Base-by-base conservation (phyloP, 2,888 invertebrate species). In the Terebella lapidaria region DNA sequence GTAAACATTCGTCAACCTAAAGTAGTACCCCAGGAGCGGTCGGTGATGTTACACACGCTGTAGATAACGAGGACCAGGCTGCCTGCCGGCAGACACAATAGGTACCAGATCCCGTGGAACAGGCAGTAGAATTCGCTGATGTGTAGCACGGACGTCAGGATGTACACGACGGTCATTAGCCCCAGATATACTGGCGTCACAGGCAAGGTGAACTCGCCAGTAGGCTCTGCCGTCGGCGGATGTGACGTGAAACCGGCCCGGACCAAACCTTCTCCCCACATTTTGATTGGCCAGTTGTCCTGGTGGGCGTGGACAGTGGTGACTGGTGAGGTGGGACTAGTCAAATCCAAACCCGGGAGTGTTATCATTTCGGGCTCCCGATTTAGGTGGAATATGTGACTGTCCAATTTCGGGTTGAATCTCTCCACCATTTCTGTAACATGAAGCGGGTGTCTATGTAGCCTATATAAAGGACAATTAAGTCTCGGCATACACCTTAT, bases 11-110 rank as follows among this genome's bases (percentile, higher is more conserved):
- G n/a, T n/a, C n/a, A n/a, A n/a, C n/a, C n/a, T n/a, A n/a, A n/a
- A n/a, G n/a, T n/a, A n/a, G n/a, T 67, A 74, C 75, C 76, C 76
- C 76, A 76, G 0, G 74, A 74, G 30, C 72, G 64, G 60, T 76
- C 76, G 0, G 75, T 76, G 57, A 76, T 70, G 67, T 76, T 76
- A 52, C 72, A 72, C 15, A 76, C 64, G 59, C 76, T 75, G 70
- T 76, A 76, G 27, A 75, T 67, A 29, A 71, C 71, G 25, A 76
- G 68, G 5, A 76, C 60, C 15, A 76, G 68, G 61, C 73, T 76
- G 2, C 72, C 75, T 1, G 76, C 72, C 2, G 76, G 76, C 1
- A 76, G 67, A 64, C 74, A 75, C 22, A 75, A 66, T 26, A 76
- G 69, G 58, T 73, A 76, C 71, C 74, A 74, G 4, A 74, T n/a